Evolutionary conservation across 2,888 invertebrate genomes (phyloP), one percentile per base, ranked within the genome.

Genomic region (Entomobrya proxima): DNA sequence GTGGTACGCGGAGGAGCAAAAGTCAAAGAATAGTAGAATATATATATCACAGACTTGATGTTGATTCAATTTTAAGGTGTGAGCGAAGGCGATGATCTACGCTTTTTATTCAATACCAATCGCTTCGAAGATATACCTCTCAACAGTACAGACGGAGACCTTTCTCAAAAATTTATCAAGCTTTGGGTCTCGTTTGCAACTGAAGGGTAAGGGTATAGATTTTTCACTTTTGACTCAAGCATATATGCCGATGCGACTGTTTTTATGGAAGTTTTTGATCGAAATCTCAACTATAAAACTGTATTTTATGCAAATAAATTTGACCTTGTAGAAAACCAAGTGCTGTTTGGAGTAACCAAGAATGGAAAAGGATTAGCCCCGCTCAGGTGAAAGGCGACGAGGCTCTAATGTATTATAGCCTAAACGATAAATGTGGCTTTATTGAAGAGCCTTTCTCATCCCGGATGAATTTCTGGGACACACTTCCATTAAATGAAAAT

Each of bases 391-490:
- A 89, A 72, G 90, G 90, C 0, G 89, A 90, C 40, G 88, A 86
- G 18, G 86, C 87, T 13, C 80, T 90, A 0, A 86, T 85, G 64
- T 90, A 90, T 64, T 90, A 87, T 52, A 77, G 87, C 47, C 44
- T 90, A 1, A 88, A 90, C 58, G 79, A 80, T 0, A 84, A 83
- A 2, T 86, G 86, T 18, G 83, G 84, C 35, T 84, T 88, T 18
- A 69, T 89, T 47, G 88, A 88, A 0, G 90, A 90, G 32, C 90
- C 90, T 4, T 90, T 88, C 79, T 50, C 84, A 1, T 78, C 69
- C n/a, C 67, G 90, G 52, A 88, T 90, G 88, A 89, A 85, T 52
- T 90, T 90, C 35, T 90, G 89, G 90, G 90, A 90, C 72, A 89
- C 86, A 24, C 78, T 90, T 0, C 90, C 90, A 0, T 67, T 90